These are phyloP conservation scores for Argyra leucocephala DNA, from an alignment of 2,888 invertebrate species.

Conservation along the genomic window DNA sequence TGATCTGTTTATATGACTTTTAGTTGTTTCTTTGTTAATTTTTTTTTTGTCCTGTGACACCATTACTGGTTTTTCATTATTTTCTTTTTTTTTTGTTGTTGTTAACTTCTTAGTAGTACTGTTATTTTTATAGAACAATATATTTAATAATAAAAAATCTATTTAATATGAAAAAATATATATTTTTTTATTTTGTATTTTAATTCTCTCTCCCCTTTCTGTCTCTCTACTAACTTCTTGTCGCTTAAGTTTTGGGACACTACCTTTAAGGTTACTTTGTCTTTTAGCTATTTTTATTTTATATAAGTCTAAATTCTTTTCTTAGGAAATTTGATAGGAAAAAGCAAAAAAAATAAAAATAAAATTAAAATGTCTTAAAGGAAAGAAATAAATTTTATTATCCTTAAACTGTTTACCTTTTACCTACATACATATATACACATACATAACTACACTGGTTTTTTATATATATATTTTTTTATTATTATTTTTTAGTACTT, in stretches of 20 bases:
- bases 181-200: neutral
- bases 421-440: neutral
- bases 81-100: neutral
- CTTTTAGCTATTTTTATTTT: neutral
- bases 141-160: conserved; percentile 6
- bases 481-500: neutral
- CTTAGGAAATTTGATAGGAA: neutral
- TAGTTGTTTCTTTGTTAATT: neutral
- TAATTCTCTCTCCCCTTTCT: neutral
- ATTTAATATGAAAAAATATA: neutral
- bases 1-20: conserved; percentile 4
- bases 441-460: too few species aligned
- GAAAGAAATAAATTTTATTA: conserved; percentile 10
- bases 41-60: neutral
- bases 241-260: too few species aligned
- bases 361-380: neutral
- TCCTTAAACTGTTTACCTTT: conserved; percentile 10
- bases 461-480: neutral
- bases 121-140: conserved; percentile 4
- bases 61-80: neutral
- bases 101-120: neutral
- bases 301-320: neutral
- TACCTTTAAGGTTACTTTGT: neutral
- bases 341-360: neutral
- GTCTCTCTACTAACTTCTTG: too few species aligned